Evolutionary conservation across 2,888 invertebrate genomes (phyloP).

Genomic region (Clivina fossor): DNA sequence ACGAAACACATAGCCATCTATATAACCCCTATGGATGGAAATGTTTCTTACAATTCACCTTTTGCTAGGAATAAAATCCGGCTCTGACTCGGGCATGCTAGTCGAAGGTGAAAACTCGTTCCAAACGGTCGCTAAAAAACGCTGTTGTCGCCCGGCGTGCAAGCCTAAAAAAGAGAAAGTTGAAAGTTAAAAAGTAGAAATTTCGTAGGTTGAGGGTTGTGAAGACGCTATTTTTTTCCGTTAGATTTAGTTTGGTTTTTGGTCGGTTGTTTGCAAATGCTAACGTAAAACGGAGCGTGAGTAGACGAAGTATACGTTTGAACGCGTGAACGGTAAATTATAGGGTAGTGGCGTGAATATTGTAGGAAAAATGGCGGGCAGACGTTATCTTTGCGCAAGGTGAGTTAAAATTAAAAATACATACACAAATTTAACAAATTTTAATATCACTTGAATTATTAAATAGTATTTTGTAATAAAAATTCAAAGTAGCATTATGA

Average conservation of each 20-base stretch:
- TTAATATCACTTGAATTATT: too few relatives aligned
- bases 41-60: conserved; percentile 23
- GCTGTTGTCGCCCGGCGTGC: neutral
- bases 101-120: conserved; percentile 22
- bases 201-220: conserved; percentile 4
- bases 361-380: conserved; percentile 17
- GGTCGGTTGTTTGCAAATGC: conserved; percentile 14
- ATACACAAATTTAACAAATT: too few relatives aligned
- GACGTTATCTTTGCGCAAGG: conserved; percentile 21
- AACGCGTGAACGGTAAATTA: too few relatives aligned
- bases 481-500: too few relatives aligned
- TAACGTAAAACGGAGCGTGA: neutral
- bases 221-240: neutral
- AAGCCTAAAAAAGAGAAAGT: conserved; percentile 29
- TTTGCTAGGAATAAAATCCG: neutral
- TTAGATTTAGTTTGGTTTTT: conserved; percentile 5
- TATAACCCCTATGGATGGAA: conserved; percentile 24
- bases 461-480: too few relatives aligned
- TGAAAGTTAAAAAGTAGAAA: conserved; percentile 7
- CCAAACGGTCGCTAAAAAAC: conserved; percentile 17
- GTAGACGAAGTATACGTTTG: too few relatives aligned
- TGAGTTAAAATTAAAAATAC: too few relatives aligned
- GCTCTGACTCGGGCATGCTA: conserved; percentile 19
- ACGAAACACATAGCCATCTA: too few relatives aligned
- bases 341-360: neutral